Base-by-base conservation (phyloP, 2,888 invertebrate genomes). In the Stegana nigrithorax region DNA sequence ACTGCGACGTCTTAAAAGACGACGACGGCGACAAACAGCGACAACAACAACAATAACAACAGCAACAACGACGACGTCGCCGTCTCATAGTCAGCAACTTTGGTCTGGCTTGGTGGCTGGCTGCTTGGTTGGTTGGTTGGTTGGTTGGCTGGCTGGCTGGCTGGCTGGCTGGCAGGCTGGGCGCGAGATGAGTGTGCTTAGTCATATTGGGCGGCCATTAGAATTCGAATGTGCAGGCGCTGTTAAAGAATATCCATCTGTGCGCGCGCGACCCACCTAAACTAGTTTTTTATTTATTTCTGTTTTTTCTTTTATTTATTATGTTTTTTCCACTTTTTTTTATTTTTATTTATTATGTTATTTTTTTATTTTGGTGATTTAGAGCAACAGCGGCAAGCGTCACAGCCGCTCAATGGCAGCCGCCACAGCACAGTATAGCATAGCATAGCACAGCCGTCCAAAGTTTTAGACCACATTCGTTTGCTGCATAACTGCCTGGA, bases 141-240 rank as follows among this genome's bases (percentile, higher is more conserved):
- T 53, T 26, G 60, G 14, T 25, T 25, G 63, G 53, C 39, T 60
- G 50, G 32, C 36, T 55, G 56, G 10, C 21, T 55, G 39, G 7
- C 21, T 55, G 55, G 26, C 45, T 45, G 4, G 32, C 53, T 42
- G 64, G 32, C 39, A 44, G 64, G 60, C 55, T 63, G 55, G 59
- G 47, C 62, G 50, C 60, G 74, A 74, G 80, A 79, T 79, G 78
- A 76, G 76, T 75, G 77, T 76, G 81, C 77, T 77, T 72, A 80
- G 77, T 80, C 82, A 81, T 80, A 82, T 81, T 81, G 81, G 81
- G 83, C 81, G 82, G 80, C 82, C 83, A 82, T 82, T 81, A 82
- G 82, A 82, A 83, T 82, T 80, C 81, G 79, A 74, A 69, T 70
- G 64, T 51, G 63, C 47, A 39, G 64, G 59, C 39, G 64, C 21